Evolutionary conservation across 1,140 invertebrate genomes (phyloP).

Genomic region (Lithobius niger): DNA sequence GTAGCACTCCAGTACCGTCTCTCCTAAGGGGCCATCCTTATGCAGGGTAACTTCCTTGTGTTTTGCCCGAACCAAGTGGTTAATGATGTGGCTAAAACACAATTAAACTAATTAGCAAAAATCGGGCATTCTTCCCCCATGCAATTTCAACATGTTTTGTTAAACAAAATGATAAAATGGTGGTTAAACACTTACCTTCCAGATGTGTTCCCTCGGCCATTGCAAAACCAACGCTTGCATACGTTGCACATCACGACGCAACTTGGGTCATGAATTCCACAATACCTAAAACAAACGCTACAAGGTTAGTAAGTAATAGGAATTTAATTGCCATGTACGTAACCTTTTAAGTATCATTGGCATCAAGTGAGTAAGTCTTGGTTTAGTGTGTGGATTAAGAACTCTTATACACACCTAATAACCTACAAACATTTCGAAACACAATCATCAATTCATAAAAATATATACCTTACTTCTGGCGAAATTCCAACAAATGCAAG

Average conservation of each 20-base stretch:
- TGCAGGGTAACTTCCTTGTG: slow-evolving; percentile 98
- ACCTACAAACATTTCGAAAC: too few relatives aligned
- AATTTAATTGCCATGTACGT: slow-evolving; percentile 1
- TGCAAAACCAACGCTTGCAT: slow-evolving; percentile 99
- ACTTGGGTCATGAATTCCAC: slow-evolving; percentile 94
- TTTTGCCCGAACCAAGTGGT: slow-evolving; percentile 93
- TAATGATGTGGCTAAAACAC: slow-evolving; percentile 83
- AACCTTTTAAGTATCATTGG: too few relatives aligned
- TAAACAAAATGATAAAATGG: background rate
- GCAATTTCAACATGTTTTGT: background rate
- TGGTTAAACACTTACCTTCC: slow-evolving; percentile 41
- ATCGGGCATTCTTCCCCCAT: background rate
- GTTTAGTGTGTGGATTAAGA: too few relatives aligned
- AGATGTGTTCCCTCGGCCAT: slow-evolving; percentile 93
- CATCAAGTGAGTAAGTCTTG: too few relatives aligned
- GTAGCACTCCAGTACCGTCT: slow-evolving; percentile 96
- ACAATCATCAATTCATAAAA: too few relatives aligned
- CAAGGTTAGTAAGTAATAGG: background rate
- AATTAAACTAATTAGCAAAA: background rate
- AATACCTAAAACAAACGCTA: slow-evolving; percentile 44
- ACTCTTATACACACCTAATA: too few relatives aligned
- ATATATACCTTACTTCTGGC: too few relatives aligned
- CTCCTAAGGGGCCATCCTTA: slow-evolving; percentile 90
- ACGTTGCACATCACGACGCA: slow-evolving; percentile 97
- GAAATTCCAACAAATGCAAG: too few relatives aligned